Base-by-base conservation (phyloP, 2,113 vertebrate genomes). In the Carlito syrichta region DNA sequence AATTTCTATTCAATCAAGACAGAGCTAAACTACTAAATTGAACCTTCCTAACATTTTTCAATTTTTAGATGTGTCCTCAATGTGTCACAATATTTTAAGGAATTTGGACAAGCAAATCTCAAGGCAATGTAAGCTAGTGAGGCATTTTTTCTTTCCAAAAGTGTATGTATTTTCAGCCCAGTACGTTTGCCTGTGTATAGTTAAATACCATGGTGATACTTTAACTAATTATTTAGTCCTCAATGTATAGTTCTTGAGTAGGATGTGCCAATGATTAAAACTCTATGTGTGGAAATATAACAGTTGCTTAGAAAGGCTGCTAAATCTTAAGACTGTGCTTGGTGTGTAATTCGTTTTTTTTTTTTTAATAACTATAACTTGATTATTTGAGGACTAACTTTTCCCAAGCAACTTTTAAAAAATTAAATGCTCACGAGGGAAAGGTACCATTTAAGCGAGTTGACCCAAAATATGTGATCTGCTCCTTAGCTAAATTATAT, bases 211-310 rank as follows among this genome's bases (percentile, higher is more conserved):
- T 96, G 95, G 93, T 86, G 83, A 97, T 97, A 89, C 50, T 91
- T 96, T 68, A 96, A 89, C 96, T 96, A 91, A 94, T 97, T 93
- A 95, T 83, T 94, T 96, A 76, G 58, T 86, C 63, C 77, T 45
- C 23, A 86, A 63, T 86, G 81, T 97, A 98, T 97, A 94, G 77
- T 85, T 97, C 84, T 86, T 97, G 94, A 96, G 97, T 97, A 91
- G 97, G 96, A 97, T 96, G 98, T 97, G 96, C 78, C 78, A 91
- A 60, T 93, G 97, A 98, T 96, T 96, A 97, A 97, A 91, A 95
- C 79, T 82, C 96, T 97, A 82, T 95, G 73, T 97, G 52, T 96
- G 89, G 86, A 97, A 96, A 81, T 88, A 87, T 85, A 96, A 78
- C 82, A 91, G 88, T 73, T 96, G 83, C 77, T 97, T 95, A 83